Conservation (phyloP, 64 coral and sea anemone genomes). For the Platygyra sinensis region DNA sequence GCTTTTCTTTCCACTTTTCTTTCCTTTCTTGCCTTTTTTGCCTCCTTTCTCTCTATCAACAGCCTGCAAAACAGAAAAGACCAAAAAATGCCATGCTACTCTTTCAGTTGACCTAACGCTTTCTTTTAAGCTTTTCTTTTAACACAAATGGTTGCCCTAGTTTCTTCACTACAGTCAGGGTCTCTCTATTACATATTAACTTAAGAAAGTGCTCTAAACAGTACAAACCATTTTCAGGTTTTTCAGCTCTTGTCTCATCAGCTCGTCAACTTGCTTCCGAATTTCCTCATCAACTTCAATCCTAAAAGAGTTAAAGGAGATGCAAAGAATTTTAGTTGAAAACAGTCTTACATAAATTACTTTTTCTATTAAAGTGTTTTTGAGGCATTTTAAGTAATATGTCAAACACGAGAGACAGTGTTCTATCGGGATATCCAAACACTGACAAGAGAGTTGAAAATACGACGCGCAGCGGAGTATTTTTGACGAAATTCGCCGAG, state of each 20-base stretch:
- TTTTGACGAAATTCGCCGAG: too few relatives aligned
- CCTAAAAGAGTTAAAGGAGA: constrained; percentile 41
- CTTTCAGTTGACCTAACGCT: not conserved
- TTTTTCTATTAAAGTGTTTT: too few relatives aligned
- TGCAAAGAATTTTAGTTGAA: not conserved
- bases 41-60: constrained; percentile 98
- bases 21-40: constrained; percentile 97
- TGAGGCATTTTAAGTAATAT: too few relatives aligned
- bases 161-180: not conserved
- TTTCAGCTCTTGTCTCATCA: constrained; percentile 96
- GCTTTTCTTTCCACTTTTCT: constrained; percentile 98
- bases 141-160: not conserved
- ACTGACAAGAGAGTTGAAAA: too few relatives aligned
- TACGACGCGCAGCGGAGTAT: too few relatives aligned
- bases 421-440: too few relatives aligned
- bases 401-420: too few relatives aligned
- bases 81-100: not conserved
- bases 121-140: not conserved
- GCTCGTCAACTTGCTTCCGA: constrained; percentile 91
- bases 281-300: constrained; percentile 97
- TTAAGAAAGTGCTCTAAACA: not conserved
- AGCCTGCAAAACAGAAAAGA: constrained; percentile 40
- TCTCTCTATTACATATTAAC: not conserved
- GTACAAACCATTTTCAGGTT: constrained; percentile 89
- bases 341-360: too few relatives aligned